Conservation (phyloP, 2,113 vertebrate species). For the Procavia capensis region DNA sequence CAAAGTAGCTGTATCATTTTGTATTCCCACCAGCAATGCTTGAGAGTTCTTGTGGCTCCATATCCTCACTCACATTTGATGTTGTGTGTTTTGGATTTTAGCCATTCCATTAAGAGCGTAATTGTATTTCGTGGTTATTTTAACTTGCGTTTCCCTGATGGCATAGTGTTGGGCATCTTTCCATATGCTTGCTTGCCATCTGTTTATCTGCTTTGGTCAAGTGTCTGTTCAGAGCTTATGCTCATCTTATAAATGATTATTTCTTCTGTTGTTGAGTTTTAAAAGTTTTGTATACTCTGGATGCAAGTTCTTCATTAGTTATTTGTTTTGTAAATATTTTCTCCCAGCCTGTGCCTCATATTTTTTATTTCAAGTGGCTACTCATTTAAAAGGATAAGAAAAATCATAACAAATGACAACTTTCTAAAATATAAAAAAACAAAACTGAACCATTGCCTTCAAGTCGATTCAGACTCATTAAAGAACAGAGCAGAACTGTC, state of each 20-base stretch:
- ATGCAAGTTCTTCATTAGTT: not conserved
- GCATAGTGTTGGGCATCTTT: not conserved
- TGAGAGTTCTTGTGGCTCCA: not conserved
- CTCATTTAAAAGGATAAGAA: conserved; percentile 55
- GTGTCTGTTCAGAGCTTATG: not conserved
- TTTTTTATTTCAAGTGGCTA: conserved; percentile 24
- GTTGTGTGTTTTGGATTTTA: not conserved
- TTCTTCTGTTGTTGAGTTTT: not conserved
- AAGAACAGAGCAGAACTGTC: too few relatives aligned
- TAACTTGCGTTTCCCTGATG: not conserved
- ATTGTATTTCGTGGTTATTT: not conserved
- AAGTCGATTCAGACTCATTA: too few relatives aligned
- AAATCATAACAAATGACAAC: not conserved
- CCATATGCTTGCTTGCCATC: not conserved
- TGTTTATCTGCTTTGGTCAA: not conserved
- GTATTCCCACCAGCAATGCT: not conserved
- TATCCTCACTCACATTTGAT: not conserved
- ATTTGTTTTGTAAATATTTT: not conserved
- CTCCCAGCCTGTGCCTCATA: not conserved
- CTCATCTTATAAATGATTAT: not conserved
- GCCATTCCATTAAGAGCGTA: not conserved
- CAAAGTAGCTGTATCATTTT: not conserved
- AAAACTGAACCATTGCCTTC: too few relatives aligned
- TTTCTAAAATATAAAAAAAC: conserved; percentile 35
- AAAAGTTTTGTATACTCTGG: not conserved